Base-by-base conservation (phyloP, 2,113 vertebrate species). In the Sander lucioperca region DNA sequence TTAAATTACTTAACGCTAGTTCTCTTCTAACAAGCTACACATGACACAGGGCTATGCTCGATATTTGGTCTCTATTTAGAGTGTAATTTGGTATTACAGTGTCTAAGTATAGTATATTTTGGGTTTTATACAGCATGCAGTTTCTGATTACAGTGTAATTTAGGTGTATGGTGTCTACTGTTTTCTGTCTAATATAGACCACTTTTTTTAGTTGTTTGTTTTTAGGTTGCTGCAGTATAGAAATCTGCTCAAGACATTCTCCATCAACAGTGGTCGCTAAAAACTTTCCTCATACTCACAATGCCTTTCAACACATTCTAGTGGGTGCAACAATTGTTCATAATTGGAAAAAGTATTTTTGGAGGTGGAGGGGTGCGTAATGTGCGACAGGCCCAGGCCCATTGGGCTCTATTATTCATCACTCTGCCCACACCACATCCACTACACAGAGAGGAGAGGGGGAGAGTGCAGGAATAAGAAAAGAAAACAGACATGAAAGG, bases 381-480 rank as follows among this genome's bases (percentile, higher is more conserved):
- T 16, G 25, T 14, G 57, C 13, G 14, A 30, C 57, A 58, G 25
- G 25, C 57, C 25, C 57, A 3, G 57, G 23, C 57, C 57, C 25
- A 16, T 6, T 3, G 25, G 57, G 2, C 45, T 51, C 30, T 39
- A 33, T 58, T 69, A 36, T 61, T 51, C 33, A 67, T 62, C 45
- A 68, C 21, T 69, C 27, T 51, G 30, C 30, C 30, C 69, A 25
- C 27, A 18, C 33, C 45, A 12, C 25, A 30, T 45, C 3, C 75
- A 30, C 39, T 43, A 14, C 27, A 13, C 64, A n/a, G 47, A 53
- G 76, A 62, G 18, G 57, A 69, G 76, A 69, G 25, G 56, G 33
- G 21, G 56, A 51, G 45, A 62, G n/a, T 23, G 56, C 14, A 58
- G 45, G 36, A 16, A 67, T 43, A 43, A 19, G 15, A 8, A 59